A percentile compares a stretch with the other conserved stretches of the same genome.
Conservation (phyloP, 2,113 vertebrate genomes). For the Ranitomeya variabilis region DNA sequence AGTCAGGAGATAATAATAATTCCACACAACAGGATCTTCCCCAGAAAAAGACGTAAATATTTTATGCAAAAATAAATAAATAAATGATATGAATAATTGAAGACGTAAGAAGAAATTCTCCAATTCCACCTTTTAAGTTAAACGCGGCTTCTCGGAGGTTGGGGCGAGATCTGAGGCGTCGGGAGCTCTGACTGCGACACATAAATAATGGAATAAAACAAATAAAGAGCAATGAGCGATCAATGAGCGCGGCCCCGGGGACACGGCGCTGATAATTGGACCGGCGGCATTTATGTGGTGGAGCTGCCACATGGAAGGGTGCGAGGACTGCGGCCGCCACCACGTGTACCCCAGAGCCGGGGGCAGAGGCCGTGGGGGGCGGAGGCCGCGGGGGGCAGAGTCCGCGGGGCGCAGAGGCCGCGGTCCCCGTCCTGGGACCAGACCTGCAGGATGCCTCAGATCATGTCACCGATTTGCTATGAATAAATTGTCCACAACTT, state of each 20-base stretch:
- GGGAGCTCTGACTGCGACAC: conserved; percentile 66
- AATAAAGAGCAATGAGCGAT: conserved; percentile 66
- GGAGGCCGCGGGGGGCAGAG: too few species aligned
- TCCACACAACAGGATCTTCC: conserved; percentile 66
- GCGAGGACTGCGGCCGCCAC: too few species aligned
- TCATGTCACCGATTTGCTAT: too few species aligned
- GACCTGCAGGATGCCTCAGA: too few species aligned
- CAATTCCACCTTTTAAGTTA: conserved; percentile 76
- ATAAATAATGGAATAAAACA: conserved; percentile 74
- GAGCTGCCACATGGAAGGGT: too few species aligned
- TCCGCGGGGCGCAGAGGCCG: too few species aligned
- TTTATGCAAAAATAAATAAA: conserved; percentile 69
- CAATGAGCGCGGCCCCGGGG: not conserved
- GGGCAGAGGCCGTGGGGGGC: too few species aligned
- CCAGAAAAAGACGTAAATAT: conserved; percentile 71
- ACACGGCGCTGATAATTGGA: not conserved
- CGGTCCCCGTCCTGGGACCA: too few species aligned
- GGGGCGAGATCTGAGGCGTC: conserved; percentile 60
- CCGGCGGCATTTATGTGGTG: too few species aligned
- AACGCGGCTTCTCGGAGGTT: conserved; percentile 71
- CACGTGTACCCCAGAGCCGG: too few species aligned
- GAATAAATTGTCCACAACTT: too few species aligned
- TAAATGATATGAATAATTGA: conserved; percentile 79
- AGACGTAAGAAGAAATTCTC: conserved; percentile 72
- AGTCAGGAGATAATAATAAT: conserved; percentile 56